Percentiles rank a stretch among this genome's conserved stretches.
These are phyloP conservation scores for Xiphophorus hellerii DNA, from an alignment of 2,113 vertebrate species.

Conservation along the genomic window DNA sequence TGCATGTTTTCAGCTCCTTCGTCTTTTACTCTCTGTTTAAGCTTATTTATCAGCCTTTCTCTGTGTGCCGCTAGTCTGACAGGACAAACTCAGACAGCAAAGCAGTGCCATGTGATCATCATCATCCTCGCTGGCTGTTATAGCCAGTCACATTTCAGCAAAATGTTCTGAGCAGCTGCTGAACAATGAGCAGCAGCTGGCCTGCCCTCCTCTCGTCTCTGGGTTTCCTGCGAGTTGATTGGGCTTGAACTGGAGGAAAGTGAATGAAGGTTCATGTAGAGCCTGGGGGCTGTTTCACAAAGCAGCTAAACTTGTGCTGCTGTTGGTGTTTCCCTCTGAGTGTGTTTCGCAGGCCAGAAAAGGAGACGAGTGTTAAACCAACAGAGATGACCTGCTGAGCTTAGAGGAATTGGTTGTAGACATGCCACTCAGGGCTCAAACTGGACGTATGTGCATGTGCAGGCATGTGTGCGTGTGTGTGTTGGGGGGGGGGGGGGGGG, in stretches of 20 bases:
- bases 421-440: conserved; percentile 38
- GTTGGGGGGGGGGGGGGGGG: too few species aligned
- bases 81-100: conserved; percentile 3
- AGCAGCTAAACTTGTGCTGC: not conserved
- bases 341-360: not conserved
- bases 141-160: conserved; percentile 5
- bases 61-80: not conserved
- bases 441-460: conserved; percentile 10
- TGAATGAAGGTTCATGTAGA: conserved; percentile 6
- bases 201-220: not conserved
- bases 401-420: conserved; percentile 31
- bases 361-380: conserved; percentile 13
- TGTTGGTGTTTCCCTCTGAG: not conserved
- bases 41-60: too few species aligned
- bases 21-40: too few species aligned
- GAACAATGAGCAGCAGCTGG: conserved; percentile 22
- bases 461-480: not conserved
- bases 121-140: not conserved
- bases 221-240: conserved; percentile 8
- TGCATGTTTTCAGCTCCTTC: not conserved
- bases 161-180: conserved; percentile 8
- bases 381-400: conserved; percentile 25
- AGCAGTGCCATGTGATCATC: conserved; percentile 14
- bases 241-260: conserved; percentile 5
- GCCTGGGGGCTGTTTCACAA: not conserved